Evolutionary conservation across 2,113 vertebrate genomes (phyloP).

Genomic region (Petroica traversi): DNA sequence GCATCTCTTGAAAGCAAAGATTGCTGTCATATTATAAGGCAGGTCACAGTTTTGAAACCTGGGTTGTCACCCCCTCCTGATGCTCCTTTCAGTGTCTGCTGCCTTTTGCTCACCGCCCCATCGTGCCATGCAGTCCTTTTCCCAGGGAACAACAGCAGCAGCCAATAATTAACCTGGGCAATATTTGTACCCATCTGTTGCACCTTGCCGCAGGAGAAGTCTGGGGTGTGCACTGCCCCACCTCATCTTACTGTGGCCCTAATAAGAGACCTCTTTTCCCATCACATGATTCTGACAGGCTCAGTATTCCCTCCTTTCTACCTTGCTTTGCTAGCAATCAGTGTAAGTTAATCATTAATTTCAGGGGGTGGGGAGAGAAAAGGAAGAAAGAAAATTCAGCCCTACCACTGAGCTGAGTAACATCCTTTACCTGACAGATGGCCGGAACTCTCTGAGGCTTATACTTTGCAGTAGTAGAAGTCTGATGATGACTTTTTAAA

Average conservation of each 20-base stretch:
- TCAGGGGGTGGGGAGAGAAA: not conserved
- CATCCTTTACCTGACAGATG: not conserved
- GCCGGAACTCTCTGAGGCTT: not conserved
- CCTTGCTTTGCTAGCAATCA: not conserved
- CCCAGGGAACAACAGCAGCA: not conserved
- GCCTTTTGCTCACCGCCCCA: not conserved
- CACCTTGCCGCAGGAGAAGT: not conserved
- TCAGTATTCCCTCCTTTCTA: not conserved
- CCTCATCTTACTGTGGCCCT: not conserved
- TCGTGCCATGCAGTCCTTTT: not conserved
- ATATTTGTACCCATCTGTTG: not conserved
- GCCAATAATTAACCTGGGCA: not conserved
- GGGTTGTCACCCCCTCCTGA: not conserved
- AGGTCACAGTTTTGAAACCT: not conserved
- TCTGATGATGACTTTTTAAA: not conserved
- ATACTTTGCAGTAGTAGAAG: not conserved
- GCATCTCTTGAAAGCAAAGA: slow-evolving; percentile 3
- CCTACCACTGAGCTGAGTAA: not conserved
- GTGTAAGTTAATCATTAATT: not conserved
- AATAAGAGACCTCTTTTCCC: not conserved
- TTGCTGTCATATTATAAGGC: not conserved
- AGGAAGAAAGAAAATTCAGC: not conserved
- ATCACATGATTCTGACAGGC: not conserved
- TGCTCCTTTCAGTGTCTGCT: not conserved
- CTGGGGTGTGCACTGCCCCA: not conserved